Conservation (phyloP, 2,113 vertebrate genomes). For the Craseonycteris thonglongyai region DNA sequence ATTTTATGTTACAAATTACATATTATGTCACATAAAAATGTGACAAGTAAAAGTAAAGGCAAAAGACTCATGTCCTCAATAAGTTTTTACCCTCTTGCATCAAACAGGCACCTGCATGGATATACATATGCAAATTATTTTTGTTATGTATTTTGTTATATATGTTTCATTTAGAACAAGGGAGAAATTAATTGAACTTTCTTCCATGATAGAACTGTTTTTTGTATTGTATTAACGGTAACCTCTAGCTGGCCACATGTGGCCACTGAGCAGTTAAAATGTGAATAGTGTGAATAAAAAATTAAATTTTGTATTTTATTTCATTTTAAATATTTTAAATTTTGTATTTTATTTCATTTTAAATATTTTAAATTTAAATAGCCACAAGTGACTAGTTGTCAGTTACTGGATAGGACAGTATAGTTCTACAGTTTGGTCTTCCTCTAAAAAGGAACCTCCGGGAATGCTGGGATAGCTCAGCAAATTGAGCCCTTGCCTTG, state of each 20-base stretch:
- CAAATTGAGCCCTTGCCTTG: too few relatives aligned
- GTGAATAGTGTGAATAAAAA: neutral
- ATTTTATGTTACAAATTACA: neutral
- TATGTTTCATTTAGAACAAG: neutral
- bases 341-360: constrained; percentile 3
- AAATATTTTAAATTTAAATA: neutral
- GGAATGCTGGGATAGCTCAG: too few relatives aligned
- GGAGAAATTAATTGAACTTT: neutral
- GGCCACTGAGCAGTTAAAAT: neutral
- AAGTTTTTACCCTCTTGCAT: neutral
- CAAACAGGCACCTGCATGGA: neutral
- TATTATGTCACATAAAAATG: neutral
- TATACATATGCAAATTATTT: neutral
- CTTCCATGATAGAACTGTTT: neutral
- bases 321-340: neutral
- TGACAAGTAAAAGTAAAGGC: neutral
- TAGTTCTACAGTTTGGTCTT: neutral
- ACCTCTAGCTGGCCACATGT: neutral
- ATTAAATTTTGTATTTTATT: neutral
- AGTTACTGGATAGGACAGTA: neutral
- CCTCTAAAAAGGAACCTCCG: neutral
- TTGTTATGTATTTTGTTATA: neutral
- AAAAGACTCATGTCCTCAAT: neutral
- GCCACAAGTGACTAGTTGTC: neutral
- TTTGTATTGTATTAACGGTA: neutral